Evolutionary conservation across 2,888 invertebrate species (phyloP).

Genomic region (Hemicrepidius hirtus): DNA sequence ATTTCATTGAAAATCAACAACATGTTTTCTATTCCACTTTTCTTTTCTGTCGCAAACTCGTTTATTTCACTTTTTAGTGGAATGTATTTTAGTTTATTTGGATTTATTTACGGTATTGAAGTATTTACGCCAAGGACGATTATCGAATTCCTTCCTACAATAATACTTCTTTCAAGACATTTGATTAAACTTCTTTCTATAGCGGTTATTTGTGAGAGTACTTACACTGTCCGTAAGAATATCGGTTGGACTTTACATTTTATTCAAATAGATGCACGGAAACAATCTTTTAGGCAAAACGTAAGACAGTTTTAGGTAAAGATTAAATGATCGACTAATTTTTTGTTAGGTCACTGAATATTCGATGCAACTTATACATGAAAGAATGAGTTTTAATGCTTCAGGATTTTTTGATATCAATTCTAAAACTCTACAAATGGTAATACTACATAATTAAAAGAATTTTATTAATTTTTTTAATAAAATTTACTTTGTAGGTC

Average conservation of each 20-base stretch:
- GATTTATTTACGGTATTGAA: neutral
- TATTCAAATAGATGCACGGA: neutral
- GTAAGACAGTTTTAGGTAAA: neutral
- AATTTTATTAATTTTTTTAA: too few relatives aligned
- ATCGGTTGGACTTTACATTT: slow-evolving; percentile 5
- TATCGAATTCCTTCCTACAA: neutral
- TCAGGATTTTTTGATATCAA: slow-evolving; percentile 15
- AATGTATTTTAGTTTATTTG: slow-evolving; percentile 14
- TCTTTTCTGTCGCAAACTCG: neutral
- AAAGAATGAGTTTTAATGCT: neutral
- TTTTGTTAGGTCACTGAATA: slow-evolving; percentile 14
- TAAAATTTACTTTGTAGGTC: slow-evolving; percentile 9
- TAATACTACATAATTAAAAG: neutral
- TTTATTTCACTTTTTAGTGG: slow-evolving; percentile 10
- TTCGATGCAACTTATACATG: slow-evolving; percentile 22
- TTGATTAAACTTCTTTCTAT: neutral
- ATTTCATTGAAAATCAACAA: slow-evolving; percentile 17
- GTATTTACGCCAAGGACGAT: neutral
- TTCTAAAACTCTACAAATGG: slow-evolving; percentile 1
- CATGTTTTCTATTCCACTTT: slow-evolving; percentile 4
- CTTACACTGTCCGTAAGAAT: neutral
- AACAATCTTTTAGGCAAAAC: neutral
- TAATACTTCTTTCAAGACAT: neutral
- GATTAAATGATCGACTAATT: too few relatives aligned
- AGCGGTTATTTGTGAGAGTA: neutral